Evolutionary conservation across 2,797 vertebrate species (phyloP).

Genomic region (Typhlichthys eigenmanni): DNA sequence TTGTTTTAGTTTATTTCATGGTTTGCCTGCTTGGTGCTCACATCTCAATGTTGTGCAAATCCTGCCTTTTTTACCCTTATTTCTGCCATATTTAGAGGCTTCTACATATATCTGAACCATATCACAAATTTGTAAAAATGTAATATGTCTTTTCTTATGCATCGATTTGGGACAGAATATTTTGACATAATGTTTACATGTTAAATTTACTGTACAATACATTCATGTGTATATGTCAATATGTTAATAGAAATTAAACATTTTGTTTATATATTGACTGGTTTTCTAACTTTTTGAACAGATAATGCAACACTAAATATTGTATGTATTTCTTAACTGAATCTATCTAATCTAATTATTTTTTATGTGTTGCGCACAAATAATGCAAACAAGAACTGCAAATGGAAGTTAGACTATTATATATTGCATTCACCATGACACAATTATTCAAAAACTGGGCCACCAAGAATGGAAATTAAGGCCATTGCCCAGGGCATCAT

Average conservation of each 20-base stretch:
- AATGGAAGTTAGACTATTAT: neutral
- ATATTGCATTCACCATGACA: conserved; percentile 1
- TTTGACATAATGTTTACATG: conserved; percentile 34
- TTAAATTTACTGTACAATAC: conserved; percentile 21
- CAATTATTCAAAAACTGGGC: conserved; percentile 35
- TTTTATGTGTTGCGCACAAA: too few species aligned
- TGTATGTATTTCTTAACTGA: conserved; percentile 69
- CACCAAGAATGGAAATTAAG: conserved; percentile 36
- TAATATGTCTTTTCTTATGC: conserved; percentile 17
- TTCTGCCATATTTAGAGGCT: neutral
- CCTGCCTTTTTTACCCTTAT: neutral
- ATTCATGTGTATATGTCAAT: conserved; percentile 17
- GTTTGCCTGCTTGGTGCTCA: neutral
- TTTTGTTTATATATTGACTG: conserved; percentile 6
- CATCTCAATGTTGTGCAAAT: neutral
- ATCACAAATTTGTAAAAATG: conserved; percentile 17
- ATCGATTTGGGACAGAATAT: neutral
- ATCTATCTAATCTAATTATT: conserved; percentile 19
- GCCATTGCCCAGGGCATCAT: conserved; percentile 28
- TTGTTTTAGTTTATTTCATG: neutral
- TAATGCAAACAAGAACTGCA: neutral
- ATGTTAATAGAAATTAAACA: conserved; percentile 28
- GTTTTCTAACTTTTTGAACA: conserved; percentile 2
- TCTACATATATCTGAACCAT: too few species aligned
- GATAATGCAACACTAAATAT: conserved; percentile 52